Percentiles rank a stretch among this genome's conserved stretches.
Evolutionary conservation across 2,888 invertebrate genomes (phyloP).

Genomic region (Chymomyza procnemis): DNA sequence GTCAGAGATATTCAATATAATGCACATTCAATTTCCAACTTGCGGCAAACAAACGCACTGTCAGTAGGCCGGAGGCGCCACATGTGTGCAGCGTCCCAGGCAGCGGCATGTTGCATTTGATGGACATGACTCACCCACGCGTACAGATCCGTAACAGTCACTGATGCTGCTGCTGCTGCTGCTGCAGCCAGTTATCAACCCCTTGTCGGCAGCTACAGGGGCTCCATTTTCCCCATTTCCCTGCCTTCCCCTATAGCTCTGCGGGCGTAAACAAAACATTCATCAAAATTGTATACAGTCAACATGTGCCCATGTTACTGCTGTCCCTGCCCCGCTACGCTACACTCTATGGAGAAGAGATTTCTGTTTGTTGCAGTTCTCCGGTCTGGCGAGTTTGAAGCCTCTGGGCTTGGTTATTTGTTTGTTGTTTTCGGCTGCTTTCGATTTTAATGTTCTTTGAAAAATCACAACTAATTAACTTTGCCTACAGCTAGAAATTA

Average conservation of each 20-base stretch:
- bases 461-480: constrained; percentile 80
- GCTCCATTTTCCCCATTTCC: neutral
- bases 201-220: constrained; percentile 35
- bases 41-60: constrained; percentile 29
- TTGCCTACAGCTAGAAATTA: constrained; percentile 44
- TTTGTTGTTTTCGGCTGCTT: constrained; percentile 34
- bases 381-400: neutral
- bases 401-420: constrained; percentile 15
- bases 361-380: neutral
- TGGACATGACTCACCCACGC: constrained; percentile 24
- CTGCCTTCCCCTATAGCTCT: neutral
- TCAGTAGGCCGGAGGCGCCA: constrained; percentile 40
- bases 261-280: constrained; percentile 64
- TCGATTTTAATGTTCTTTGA: constrained; percentile 65
- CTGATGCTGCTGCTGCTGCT: neutral
- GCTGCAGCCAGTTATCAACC: constrained; percentile 33
- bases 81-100: constrained; percentile 54
- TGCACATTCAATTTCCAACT: constrained; percentile 63
- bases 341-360: neutral
- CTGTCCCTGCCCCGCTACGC: neutral
- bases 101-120: constrained; percentile 20
- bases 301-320: constrained; percentile 56
- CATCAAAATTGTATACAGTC: constrained; percentile 69
- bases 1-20: constrained; percentile 51
- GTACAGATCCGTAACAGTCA: neutral